These are phyloP conservation scores for Gymnoscelis rufifasciata DNA, from an alignment of 2,888 invertebrate genomes.

Conservation along the genomic window DNA sequence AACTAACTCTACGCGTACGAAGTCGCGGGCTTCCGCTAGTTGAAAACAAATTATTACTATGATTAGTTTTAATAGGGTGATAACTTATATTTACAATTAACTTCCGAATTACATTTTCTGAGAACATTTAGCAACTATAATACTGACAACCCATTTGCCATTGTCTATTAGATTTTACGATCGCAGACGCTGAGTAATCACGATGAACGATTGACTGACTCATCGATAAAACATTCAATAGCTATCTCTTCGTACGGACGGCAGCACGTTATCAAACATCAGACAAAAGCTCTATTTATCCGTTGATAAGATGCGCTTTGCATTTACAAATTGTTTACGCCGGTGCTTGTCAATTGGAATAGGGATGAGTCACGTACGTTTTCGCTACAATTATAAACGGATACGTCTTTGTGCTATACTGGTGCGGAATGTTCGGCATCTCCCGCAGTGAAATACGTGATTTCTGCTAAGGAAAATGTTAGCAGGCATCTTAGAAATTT, in stretches of 20 bases:
- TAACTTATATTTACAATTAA: too few species aligned
- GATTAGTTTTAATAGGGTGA: too few species aligned
- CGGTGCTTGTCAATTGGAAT: slow-evolving; percentile 3
- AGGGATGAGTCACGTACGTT: slow-evolving; percentile 4
- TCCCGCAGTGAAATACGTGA: slow-evolving; percentile 65
- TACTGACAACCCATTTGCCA: slow-evolving; percentile 33
- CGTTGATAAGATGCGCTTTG: slow-evolving; percentile 7
- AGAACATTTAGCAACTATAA: slow-evolving; percentile 20
- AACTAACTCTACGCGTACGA: too few species aligned
- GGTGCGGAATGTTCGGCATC: slow-evolving; percentile 47
- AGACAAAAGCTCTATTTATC: slow-evolving; percentile 16
- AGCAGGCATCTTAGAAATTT: slow-evolving; percentile 72
- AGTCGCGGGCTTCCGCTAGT: too few species aligned
- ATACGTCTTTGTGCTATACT: slow-evolving; percentile 50
- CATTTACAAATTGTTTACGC: slow-evolving; percentile 10
- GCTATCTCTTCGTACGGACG: slow-evolving; percentile 39
- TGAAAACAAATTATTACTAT: too few species aligned
- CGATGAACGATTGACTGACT: slow-evolving; percentile 57
- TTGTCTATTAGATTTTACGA: slow-evolving; percentile 48
- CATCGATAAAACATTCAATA: slow-evolving; percentile 55
- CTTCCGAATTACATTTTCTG: slow-evolving; percentile 4
- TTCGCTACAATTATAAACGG: slow-evolving; percentile 54
- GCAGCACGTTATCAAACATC: slow-evolving; percentile 12
- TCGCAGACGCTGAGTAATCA: slow-evolving; percentile 59
- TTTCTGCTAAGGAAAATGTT: slow-evolving; percentile 65